Base-by-base conservation (phyloP, 2,113 vertebrate species). In the Menidia beryllina region DNA sequence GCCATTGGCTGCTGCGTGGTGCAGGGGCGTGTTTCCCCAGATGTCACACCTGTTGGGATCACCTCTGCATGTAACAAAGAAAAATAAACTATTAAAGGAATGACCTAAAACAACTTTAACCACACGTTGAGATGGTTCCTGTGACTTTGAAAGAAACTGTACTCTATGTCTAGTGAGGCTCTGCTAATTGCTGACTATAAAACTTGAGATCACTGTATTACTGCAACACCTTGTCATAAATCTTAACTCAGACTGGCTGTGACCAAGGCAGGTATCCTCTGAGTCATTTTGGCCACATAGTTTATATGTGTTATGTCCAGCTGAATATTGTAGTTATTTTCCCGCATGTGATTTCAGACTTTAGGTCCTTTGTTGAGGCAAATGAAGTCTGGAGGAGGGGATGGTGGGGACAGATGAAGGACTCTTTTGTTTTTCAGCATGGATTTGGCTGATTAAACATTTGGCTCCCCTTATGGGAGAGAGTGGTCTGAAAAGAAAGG, bases 11-110 rank as follows among this genome's bases (percentile, higher is more conserved):
- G 97, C 96, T 0, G 97, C 97, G 0, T 94, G 95, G 77, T 99
- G 98, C 24, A 99, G 77, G 0, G 97, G 95, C 0, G 97, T 98
- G 71, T 97, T 99, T 24, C 98, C 98, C 98, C 98, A 99, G 87
- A 99, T 99, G 90, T 99, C 98, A 36, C 96, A 96, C 58, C 76
- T 95, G 74, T 99, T 92, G 0, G 96, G 95, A 36, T 99, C 96
- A 0, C 97, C 98, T 60, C 98, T 99, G 88, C 34, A 76, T 58
- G 48, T 72, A 36, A 81, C 14, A 63, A 23, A 55, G 9, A 5
- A 45, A 19, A 45, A 0, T 26, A 27, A 24, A 23, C 3, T 23
- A 48, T 48, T 27, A 20, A 2, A 19, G n/a, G 2, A 34, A 34
- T 34, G 7, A 30, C 8, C 30, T 30, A 30, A 30, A 30, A 30